Conservation (phyloP, 2,888 invertebrate genomes). For the Drosophila tripunctata region DNA sequence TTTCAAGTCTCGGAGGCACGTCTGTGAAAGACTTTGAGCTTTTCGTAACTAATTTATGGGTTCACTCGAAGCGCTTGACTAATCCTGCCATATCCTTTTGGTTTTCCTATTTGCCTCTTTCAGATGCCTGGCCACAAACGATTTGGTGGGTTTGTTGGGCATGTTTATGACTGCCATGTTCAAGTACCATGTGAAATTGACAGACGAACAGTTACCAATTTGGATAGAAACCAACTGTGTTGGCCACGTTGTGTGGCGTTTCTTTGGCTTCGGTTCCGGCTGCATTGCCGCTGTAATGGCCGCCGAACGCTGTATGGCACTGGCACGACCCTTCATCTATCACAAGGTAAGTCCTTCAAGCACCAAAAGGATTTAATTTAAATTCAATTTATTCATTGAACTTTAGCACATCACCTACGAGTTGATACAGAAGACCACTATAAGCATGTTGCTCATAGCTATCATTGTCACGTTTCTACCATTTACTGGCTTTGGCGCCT, state of each 20-base stretch:
- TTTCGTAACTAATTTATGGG: constrained; percentile 45
- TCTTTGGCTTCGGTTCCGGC: constrained; percentile 94
- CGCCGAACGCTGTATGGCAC: constrained; percentile 92
- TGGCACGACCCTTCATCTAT: constrained; percentile 93
- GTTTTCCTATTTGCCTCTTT: constrained; percentile 76
- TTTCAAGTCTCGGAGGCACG: not conserved
- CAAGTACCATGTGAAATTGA: constrained; percentile 83
- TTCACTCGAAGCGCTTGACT: constrained; percentile 16
- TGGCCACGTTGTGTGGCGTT: constrained; percentile 89
- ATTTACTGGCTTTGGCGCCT: constrained; percentile 89
- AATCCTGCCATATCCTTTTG: constrained; percentile 38
- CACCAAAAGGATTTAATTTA: too few relatives aligned
- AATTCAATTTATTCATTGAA: not conserved
- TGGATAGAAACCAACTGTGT: constrained; percentile 82
- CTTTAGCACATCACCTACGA: constrained; percentile 91
- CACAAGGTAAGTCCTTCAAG: constrained; percentile 91
- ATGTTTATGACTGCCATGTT: constrained; percentile 90
- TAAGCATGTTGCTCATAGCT: constrained; percentile 89
- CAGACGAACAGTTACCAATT: constrained; percentile 74
- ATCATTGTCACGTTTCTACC: constrained; percentile 90
- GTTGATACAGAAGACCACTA: constrained; percentile 89
- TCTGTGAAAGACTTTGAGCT: not conserved
- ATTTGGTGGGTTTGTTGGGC: constrained; percentile 91
- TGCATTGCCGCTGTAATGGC: constrained; percentile 96
- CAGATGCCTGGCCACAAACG: constrained; percentile 91